Conservation (phyloP, 2,888 invertebrate species). For the Fabriciana adippe region DNA sequence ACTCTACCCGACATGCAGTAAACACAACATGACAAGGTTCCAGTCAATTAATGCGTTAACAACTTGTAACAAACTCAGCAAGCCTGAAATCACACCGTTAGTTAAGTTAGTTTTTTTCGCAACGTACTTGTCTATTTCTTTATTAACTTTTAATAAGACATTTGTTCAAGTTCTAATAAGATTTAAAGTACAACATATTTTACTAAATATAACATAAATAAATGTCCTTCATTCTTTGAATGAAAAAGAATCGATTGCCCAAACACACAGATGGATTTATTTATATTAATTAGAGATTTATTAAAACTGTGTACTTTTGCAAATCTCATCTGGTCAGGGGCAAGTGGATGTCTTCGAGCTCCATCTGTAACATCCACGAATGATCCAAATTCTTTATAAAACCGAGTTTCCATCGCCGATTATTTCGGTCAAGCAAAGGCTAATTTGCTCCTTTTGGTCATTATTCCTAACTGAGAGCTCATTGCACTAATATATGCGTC, state of each 20-base stretch:
- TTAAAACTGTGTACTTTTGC: not conserved
- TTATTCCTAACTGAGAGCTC: constrained; percentile 16
- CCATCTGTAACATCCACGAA: constrained; percentile 1
- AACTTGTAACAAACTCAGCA: not conserved
- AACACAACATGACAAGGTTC: not conserved
- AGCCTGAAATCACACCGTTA: not conserved
- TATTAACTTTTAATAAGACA: too few relatives aligned
- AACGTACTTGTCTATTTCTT: too few relatives aligned
- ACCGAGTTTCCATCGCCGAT: constrained; percentile 22
- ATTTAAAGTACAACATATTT: too few relatives aligned
- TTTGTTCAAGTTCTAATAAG: too few relatives aligned
- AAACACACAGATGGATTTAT: too few relatives aligned
- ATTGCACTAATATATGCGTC: constrained; percentile 35
- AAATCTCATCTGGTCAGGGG: not conserved
- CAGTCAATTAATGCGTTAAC: constrained; percentile 1
- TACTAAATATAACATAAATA: too few relatives aligned
- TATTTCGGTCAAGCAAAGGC: constrained; percentile 34
- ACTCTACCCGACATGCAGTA: not conserved
- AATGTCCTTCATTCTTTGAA: too few relatives aligned
- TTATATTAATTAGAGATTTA: not conserved
- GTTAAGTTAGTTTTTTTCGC: not conserved
- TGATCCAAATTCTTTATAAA: constrained; percentile 20
- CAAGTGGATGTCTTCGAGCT: not conserved
- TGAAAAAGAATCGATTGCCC: too few relatives aligned
- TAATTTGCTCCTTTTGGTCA: constrained; percentile 22